Evolutionary conservation across 2,888 invertebrate genomes (phyloP).

Genomic region (Synanthedon myopaeformis): DNA sequence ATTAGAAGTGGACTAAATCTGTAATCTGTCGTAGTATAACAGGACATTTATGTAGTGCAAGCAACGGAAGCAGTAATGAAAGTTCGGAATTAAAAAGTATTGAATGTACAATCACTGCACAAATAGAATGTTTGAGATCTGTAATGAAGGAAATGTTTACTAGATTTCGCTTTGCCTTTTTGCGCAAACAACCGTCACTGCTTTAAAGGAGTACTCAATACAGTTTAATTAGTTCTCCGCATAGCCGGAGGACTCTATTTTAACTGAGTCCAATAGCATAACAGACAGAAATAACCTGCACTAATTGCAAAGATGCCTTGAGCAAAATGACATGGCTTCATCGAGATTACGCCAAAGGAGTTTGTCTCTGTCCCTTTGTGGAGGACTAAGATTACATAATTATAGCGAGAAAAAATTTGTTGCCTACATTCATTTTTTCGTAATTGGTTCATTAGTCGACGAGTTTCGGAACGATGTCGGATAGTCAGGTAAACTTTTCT

Average conservation of each 20-base stretch:
- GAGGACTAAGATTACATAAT: slow-evolving; percentile 9
- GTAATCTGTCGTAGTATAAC: too few species aligned
- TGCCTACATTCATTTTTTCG: slow-evolving; percentile 11
- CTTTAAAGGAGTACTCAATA: neutral
- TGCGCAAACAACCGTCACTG: too few species aligned
- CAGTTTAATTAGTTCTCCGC: neutral
- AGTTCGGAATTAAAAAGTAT: too few species aligned
- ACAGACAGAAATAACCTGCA: slow-evolving; percentile 12
- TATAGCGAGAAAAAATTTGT: slow-evolving; percentile 7
- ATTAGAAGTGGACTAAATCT: too few species aligned
- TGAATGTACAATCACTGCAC: too few species aligned
- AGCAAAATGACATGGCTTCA: slow-evolving; percentile 23
- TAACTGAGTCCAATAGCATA: slow-evolving; percentile 22
- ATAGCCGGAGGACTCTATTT: neutral
- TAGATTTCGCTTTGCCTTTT: too few species aligned
- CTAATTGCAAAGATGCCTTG: slow-evolving; percentile 22
- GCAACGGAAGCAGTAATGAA: too few species aligned
- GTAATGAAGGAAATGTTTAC: too few species aligned
- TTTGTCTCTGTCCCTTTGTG: slow-evolving; percentile 13
- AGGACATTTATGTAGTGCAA: too few species aligned
- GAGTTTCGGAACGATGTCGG: slow-evolving; percentile 15
- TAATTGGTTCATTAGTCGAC: slow-evolving; percentile 28
- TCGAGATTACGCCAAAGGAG: slow-evolving; percentile 15
- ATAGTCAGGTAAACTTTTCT: slow-evolving; percentile 12
- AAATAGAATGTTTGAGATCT: too few species aligned